phyloP scores from a whole-genome alignment of 2,113 vertebrate species.

The Corynorhinus townsendii region DNA sequence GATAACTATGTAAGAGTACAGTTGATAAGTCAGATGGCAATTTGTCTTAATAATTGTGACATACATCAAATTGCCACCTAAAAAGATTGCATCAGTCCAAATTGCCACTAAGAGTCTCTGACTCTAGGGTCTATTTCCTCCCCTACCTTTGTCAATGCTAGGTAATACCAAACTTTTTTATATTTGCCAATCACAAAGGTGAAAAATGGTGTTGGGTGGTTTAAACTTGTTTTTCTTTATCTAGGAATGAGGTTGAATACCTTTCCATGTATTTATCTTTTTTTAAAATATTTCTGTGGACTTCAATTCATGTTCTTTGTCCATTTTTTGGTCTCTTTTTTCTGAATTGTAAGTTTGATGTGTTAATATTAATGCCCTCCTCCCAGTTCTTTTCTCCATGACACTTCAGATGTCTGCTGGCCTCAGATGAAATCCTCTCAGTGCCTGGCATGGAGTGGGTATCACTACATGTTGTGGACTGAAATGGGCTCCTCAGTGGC shows the following conservation, averaged over 20 bases:
- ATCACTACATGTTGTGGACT: neutral
- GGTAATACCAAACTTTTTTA: neutral
- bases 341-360: neutral
- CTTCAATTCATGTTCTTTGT: neutral
- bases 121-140: neutral
- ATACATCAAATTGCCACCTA: neutral
- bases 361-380: neutral
- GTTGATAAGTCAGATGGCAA: neutral
- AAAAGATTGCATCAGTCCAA: neutral
- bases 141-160: neutral
- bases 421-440: neutral
- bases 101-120: neutral
- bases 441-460: neutral
- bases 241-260: neutral
- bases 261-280: neutral
- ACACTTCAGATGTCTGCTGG: neutral
- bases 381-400: neutral
- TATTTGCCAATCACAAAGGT: neutral
- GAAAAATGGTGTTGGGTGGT: neutral
- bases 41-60: neutral
- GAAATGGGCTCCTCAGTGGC: neutral
- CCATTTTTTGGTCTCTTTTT: neutral
- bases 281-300: neutral
- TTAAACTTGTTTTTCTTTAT: neutral
- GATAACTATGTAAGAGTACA: neutral